Percentiles rank a stretch among this genome's conserved stretches.
These are phyloP conservation scores for Cebidichthys violaceus DNA, from an alignment of 2,113 vertebrate species.

Conservation along the genomic window DNA sequence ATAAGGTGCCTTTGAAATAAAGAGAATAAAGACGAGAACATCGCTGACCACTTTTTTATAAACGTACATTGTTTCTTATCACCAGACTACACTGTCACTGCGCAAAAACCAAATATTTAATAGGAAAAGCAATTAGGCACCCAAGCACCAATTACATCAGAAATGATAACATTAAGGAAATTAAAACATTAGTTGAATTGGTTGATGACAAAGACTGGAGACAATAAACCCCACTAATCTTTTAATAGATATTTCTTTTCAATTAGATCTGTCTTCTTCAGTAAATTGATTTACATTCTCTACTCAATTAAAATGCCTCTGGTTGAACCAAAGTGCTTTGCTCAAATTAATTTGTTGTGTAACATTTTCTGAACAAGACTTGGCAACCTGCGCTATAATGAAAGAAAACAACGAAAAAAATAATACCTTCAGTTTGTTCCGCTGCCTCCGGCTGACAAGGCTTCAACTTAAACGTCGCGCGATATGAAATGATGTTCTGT, in stretches of 20 bases:
- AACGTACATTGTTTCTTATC: conserved; percentile 56
- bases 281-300: conserved; percentile 85
- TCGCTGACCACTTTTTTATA: conserved; percentile 10
- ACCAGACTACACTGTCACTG: conserved; percentile 52
- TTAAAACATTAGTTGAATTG: conserved; percentile 83
- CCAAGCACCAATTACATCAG: conserved; percentile 84
- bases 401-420: conserved; percentile 79
- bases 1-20: conserved; percentile 37
- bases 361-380: conserved; percentile 83
- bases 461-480: conserved; percentile 59
- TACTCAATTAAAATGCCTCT: conserved; percentile 83
- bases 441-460: conserved; percentile 64
- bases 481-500: conserved; percentile 68
- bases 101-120: conserved; percentile 81
- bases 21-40: conserved; percentile 2
- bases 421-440: conserved; percentile 67
- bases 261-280: conserved; percentile 83
- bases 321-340: conserved; percentile 74
- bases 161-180: conserved; percentile 86
- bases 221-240: conserved; percentile 83
- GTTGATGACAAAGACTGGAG: conserved; percentile 80
- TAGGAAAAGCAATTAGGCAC: conserved; percentile 80
- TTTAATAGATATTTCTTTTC: conserved; percentile 85
- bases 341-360: conserved; percentile 82
- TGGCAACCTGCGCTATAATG: conserved; percentile 77